These are phyloP conservation scores for Microcebus jonahi DNA, from an alignment of 2,113 vertebrate genomes.

Conservation along the genomic window DNA sequence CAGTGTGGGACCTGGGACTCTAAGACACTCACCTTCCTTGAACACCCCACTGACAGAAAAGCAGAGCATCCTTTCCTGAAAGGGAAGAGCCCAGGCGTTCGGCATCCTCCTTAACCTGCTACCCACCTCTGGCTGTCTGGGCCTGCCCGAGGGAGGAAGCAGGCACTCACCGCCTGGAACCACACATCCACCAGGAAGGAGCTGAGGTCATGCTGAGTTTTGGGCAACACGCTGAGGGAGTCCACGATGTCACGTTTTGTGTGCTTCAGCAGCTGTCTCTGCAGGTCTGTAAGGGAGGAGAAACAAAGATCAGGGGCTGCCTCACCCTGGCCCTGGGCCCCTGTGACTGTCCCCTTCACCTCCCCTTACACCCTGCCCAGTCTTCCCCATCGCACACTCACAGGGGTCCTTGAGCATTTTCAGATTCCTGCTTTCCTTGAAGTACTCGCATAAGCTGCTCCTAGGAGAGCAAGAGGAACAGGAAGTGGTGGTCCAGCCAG, in stretches of 20 bases:
- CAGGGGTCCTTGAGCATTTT: constrained; percentile 88
- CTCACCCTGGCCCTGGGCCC: neutral
- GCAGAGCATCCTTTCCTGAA: constrained; percentile 88
- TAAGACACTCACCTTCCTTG: constrained; percentile 72
- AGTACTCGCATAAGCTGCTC: neutral
- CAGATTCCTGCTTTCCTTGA: constrained; percentile 89
- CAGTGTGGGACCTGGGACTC: neutral
- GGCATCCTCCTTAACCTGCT: neutral
- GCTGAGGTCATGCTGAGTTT: constrained; percentile 89
- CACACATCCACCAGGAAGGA: constrained; percentile 90
- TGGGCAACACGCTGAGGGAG: constrained; percentile 89
- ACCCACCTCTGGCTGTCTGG: neutral
- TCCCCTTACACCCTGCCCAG: neutral
- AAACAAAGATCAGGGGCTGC: neutral
- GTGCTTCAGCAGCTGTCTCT: constrained; percentile 87
- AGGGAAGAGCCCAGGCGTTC: neutral
- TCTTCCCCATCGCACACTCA: constrained; percentile 76
- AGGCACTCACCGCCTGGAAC: constrained; percentile 85
- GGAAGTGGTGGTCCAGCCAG: neutral
- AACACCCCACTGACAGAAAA: constrained; percentile 84
- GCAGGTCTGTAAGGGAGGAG: constrained; percentile 75
- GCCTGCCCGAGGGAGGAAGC: neutral
- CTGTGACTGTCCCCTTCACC: neutral
- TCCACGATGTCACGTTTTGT: constrained; percentile 88
- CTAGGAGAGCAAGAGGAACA: neutral